Conservation (phyloP, 1,140 invertebrate species). For the Atta texana region DNA sequence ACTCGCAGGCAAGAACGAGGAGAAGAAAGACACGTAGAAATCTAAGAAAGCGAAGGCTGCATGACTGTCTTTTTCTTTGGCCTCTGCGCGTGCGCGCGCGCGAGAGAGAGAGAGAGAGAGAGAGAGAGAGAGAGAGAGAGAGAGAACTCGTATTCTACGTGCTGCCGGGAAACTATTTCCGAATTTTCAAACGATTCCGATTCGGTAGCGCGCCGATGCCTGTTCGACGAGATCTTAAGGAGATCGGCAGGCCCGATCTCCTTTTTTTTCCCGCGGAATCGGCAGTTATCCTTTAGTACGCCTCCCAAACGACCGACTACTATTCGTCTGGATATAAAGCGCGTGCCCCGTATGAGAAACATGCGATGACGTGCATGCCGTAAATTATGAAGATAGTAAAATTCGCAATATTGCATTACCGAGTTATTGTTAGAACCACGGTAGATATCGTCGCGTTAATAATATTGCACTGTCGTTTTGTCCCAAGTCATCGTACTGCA, state of each 20-base stretch:
- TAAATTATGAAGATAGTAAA: conserved; percentile 55
- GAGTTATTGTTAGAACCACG: conserved; percentile 30
- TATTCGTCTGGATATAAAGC: conserved; percentile 52
- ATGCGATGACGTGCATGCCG: conserved; percentile 7
- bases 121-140: conserved; percentile 13
- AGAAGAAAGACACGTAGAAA: conserved; percentile 54
- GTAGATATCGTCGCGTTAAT: conserved; percentile 32
- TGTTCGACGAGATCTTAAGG: conserved; percentile 50
- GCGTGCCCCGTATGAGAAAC: conserved; percentile 30
- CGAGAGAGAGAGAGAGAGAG: conserved; percentile 14
- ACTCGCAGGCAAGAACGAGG: not conserved
- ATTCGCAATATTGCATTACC: conserved; percentile 39
- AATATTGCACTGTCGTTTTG: not conserved
- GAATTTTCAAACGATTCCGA: conserved; percentile 79
- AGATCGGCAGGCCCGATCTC: too few species aligned
- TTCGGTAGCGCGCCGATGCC: conserved; percentile 71
- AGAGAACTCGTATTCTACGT: conserved; percentile 46
- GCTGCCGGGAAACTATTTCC: conserved; percentile 77
- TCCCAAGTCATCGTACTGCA: not conserved
- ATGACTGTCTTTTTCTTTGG: conserved; percentile 38
- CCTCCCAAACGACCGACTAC: conserved; percentile 5
- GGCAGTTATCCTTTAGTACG: conserved; percentile 52
- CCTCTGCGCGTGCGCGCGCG: not conserved
- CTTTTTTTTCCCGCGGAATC: conserved; percentile 63
- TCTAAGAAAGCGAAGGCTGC: conserved; percentile 31